These are phyloP conservation scores for Peromyscus leucopus DNA, from an alignment of 2,113 vertebrate species.

Conservation along the genomic window DNA sequence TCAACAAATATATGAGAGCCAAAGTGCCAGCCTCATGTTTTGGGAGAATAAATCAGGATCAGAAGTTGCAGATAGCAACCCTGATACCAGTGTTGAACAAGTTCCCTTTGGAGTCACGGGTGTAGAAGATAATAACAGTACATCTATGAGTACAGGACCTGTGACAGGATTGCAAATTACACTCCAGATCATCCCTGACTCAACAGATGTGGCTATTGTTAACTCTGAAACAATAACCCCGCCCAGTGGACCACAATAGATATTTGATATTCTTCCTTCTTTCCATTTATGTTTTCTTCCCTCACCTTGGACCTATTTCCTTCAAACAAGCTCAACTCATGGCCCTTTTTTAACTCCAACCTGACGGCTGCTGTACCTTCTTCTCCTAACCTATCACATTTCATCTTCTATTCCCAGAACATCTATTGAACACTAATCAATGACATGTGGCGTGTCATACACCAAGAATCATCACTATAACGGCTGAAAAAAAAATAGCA, in stretches of 20 bases:
- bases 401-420: constrained; percentile 94
- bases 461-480: constrained; percentile 96
- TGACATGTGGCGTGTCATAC: constrained; percentile 91
- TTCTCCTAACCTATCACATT: constrained; percentile 96
- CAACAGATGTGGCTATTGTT: constrained; percentile 87
- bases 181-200: constrained; percentile 95
- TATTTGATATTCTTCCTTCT: constrained; percentile 97
- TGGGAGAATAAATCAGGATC: constrained; percentile 88
- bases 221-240: constrained; percentile 95
- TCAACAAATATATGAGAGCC: constrained; percentile 94
- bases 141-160: constrained; percentile 86
- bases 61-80: constrained; percentile 86
- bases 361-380: constrained; percentile 92
- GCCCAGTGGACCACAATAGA: constrained; percentile 94
- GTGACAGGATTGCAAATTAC: constrained; percentile 95
- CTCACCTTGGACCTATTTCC: constrained; percentile 95
- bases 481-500: constrained; percentile 91
- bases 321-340: constrained; percentile 95
- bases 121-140: constrained; percentile 90
- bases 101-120: constrained; percentile 93
- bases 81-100: constrained; percentile 88
- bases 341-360: too few species aligned
- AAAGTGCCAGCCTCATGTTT: constrained; percentile 87
- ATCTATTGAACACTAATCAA: constrained; percentile 90
- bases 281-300: constrained; percentile 97